These are phyloP conservation scores for Protomyctophum bolini DNA, from an alignment of 2,113 vertebrate genomes.

Conservation along the genomic window DNA sequence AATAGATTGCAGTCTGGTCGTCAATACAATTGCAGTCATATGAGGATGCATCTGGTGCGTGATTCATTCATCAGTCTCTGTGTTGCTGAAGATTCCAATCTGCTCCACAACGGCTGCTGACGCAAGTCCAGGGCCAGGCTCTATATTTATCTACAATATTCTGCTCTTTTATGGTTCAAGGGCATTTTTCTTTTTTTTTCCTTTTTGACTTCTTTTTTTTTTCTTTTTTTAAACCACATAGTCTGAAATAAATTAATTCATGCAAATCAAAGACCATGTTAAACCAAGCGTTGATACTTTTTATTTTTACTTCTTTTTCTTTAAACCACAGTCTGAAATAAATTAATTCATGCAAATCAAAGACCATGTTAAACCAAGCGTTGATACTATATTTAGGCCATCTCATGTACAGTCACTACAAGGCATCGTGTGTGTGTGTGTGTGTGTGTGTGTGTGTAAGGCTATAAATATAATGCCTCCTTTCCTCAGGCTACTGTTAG, in stretches of 20 bases:
- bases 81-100: conserved; percentile 33
- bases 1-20: conserved; percentile 55
- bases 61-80: conserved; percentile 36
- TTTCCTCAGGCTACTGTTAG: conserved; percentile 15
- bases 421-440: conserved; percentile 13
- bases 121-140: conserved; percentile 18
- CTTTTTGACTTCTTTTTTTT: too few species aligned
- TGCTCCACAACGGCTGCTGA: conserved; percentile 29
- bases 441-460: neutral
- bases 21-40: conserved; percentile 53
- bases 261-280: conserved; percentile 1
- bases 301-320: too few species aligned
- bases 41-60: conserved; percentile 39
- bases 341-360: neutral
- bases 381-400: conserved; percentile 50
- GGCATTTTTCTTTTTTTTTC: neutral
- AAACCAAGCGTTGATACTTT: conserved; percentile 11
- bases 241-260: neutral
- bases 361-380: conserved; percentile 23
- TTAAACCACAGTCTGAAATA: neutral
- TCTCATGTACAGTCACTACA: conserved; percentile 32
- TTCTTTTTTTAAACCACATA: too few species aligned
- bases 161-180: conserved; percentile 8
- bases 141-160: neutral
- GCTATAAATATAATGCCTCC: conserved; percentile 44